Percentiles rank a stretch among this genome's conserved stretches.
phyloP scores from a whole-genome alignment of 2,113 vertebrate genomes.

The Carollia perspicillata region DNA sequence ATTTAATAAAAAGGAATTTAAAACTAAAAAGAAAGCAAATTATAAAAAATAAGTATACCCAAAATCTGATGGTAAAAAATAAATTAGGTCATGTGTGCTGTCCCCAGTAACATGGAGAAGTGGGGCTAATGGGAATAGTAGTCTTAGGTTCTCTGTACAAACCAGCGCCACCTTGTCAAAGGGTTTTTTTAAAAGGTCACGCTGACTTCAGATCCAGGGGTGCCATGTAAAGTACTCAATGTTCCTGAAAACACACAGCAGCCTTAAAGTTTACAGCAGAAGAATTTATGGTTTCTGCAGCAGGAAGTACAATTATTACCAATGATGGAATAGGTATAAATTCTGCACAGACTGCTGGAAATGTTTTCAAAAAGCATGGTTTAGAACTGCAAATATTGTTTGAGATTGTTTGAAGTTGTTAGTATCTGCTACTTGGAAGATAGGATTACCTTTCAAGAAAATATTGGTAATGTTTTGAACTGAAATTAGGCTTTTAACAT shows the following conservation, averaged over 20 bases:
- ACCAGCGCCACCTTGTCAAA: neutral
- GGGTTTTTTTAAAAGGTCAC: neutral
- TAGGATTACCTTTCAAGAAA: constrained; percentile 26
- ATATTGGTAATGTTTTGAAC: constrained; percentile 49
- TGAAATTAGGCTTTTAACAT: constrained; percentile 25
- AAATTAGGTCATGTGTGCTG: neutral
- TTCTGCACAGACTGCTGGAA: constrained; percentile 79
- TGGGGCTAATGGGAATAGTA: neutral
- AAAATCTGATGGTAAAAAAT: too few relatives aligned
- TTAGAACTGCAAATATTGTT: constrained; percentile 86
- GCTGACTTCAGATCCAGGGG: neutral
- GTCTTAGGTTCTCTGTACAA: neutral
- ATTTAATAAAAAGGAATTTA: too few relatives aligned
- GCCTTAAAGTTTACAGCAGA: constrained; percentile 92
- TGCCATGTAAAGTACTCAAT: constrained; percentile 69
- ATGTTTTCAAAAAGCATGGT: constrained; percentile 86
- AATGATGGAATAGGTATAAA: constrained; percentile 84
- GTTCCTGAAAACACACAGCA: constrained; percentile 89
- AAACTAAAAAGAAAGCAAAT: too few relatives aligned
- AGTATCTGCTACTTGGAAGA: constrained; percentile 17
- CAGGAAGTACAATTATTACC: constrained; percentile 81
- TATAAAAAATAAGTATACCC: too few relatives aligned
- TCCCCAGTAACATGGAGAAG: neutral
- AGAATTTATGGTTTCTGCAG: constrained; percentile 85
- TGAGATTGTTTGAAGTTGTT: constrained; percentile 84